Base-by-base conservation (phyloP, 1,140 invertebrate species). In the Drosophila pachea region DNA sequence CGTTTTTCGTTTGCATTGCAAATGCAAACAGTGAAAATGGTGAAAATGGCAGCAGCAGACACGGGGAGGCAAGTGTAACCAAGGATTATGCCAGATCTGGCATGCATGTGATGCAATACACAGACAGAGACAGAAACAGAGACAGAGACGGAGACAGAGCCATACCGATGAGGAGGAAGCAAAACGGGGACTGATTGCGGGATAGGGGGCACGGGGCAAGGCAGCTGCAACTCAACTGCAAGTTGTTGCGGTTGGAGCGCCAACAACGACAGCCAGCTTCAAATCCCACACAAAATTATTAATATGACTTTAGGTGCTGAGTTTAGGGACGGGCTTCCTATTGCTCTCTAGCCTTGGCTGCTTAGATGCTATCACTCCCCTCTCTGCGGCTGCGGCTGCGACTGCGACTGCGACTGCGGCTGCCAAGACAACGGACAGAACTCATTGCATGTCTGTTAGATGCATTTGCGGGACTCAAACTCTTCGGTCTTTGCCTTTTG, bases 211-310 rank as follows among this genome's bases (percentile, higher is more conserved):
- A n/a, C n/a, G n/a, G n/a, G n/a, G n/a, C n/a, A n/a, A n/a, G 48
- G 48, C 52, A 43, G 43, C 56, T 47, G 38, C 33, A 48, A 32
- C 45, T 71, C 33, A 48, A 38, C 45, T 67, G 68, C 58, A 67
- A 59, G 56, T 72, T 62, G 63, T 59, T 67, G 73, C 62, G 52
- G 63, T 59, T 68, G 43, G 36, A 40, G 8, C 32, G 11, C 22
- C 22, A 22, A 22, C 16, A 6, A 38, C 9, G 32, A 49, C 42
- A 22, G 54, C 55, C 61, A 73, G 64, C 72, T 65, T 78, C 64
- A 76, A 73, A 83, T 76, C 63, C 76, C 73, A 79, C 68, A 73
- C 76, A 79, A 84, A 84, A 84, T 84, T 84, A 86, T 84, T 86
- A 84, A 84, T 86, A 79, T 79, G 79, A 84, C 79, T 84, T 83